Evolutionary conservation across 2,797 vertebrate species (phyloP).

Genomic region (Chiloscyllium punctatum): DNA sequence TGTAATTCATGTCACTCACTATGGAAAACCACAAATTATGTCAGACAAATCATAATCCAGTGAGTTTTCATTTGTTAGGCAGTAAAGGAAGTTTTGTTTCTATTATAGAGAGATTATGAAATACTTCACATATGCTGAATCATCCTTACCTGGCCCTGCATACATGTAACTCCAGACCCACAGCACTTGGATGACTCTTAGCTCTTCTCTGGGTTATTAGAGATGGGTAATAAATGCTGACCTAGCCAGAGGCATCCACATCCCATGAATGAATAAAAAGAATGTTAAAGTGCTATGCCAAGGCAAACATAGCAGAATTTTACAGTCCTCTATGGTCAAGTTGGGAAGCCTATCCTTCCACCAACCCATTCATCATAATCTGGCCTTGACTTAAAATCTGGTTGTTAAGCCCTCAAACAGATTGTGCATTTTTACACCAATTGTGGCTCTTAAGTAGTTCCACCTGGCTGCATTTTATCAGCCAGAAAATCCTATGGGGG

Average conservation of each 20-base stretch:
- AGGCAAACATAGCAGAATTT: background rate
- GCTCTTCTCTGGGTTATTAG: no score
- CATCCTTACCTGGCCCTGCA: no score
- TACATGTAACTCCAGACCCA: no score
- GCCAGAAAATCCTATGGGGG: background rate
- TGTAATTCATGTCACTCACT: background rate
- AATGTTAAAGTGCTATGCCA: background rate
- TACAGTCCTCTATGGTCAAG: background rate
- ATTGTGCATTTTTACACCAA: background rate
- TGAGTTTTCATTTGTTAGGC: background rate
- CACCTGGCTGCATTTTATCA: background rate
- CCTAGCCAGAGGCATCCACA: no score
- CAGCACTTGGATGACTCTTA: no score
- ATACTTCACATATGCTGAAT: background rate
- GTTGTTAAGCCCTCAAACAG: no score
- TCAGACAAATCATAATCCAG: background rate
- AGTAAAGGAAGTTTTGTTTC: background rate
- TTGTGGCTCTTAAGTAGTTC: background rate
- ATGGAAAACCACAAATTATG: background rate
- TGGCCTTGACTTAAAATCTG: background rate
- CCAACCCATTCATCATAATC: background rate
- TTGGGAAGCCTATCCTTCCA: no score
- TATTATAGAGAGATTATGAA: background rate
- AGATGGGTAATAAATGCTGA: no score
- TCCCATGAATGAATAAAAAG: no score